Evolutionary conservation across 2,797 vertebrate species (phyloP).

Genomic region (Mormyrops boulengeri): DNA sequence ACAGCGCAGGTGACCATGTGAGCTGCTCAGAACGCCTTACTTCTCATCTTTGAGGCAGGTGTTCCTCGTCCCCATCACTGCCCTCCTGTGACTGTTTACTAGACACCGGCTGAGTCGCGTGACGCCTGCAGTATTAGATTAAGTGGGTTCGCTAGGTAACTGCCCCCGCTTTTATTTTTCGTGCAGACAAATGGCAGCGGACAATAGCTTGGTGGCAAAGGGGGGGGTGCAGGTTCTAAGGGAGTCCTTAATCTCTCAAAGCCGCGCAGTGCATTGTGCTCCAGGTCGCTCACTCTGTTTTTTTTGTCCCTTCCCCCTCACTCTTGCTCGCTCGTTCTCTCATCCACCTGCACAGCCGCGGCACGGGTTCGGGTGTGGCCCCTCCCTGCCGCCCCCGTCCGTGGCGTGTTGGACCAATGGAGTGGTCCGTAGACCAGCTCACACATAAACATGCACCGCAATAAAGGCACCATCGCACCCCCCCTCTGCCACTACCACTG

Average conservation of each 20-base stretch:
- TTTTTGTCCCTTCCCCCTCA: slow-evolving; percentile 41
- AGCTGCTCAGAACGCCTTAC: too few species aligned
- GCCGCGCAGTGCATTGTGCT: slow-evolving; percentile 38
- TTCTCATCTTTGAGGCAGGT: neutral
- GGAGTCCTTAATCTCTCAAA: slow-evolving; percentile 40
- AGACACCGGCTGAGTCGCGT: neutral
- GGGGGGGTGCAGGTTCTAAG: slow-evolving; percentile 29
- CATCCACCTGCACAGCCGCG: slow-evolving; percentile 46
- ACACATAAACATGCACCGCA: neutral
- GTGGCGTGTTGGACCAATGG: neutral
- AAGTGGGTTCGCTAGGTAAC: rapidly evolving
- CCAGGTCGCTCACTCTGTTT: slow-evolving; percentile 28
- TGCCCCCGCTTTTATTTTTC: neutral
- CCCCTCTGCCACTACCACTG: neutral
- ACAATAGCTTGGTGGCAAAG: neutral
- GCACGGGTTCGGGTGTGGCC: slow-evolving; percentile 52
- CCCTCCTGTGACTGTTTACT: neutral
- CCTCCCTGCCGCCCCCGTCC: neutral
- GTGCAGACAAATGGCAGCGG: neutral
- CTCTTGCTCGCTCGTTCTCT: slow-evolving; percentile 29
- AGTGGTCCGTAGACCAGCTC: slow-evolving; percentile 13
- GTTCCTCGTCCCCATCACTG: too few species aligned
- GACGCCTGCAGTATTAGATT: neutral
- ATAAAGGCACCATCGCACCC: neutral
- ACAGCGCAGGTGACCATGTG: neutral